Conservation (phyloP, 1,140 invertebrate species). For the Brachionus rotundiformis region DNA sequence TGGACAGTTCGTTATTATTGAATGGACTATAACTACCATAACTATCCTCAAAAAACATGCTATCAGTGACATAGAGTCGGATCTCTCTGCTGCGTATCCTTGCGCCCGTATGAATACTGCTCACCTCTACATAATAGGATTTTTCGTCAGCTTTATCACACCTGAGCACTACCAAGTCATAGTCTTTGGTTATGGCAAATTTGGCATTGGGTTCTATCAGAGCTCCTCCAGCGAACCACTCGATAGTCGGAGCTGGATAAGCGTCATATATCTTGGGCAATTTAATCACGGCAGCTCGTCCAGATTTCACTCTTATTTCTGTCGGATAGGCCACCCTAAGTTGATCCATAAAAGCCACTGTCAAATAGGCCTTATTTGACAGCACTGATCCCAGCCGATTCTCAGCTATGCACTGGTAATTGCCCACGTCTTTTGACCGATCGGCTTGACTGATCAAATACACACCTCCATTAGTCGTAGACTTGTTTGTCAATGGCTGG, state of each 20-base stretch:
- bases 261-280: constrained; percentile 46
- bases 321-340: constrained; percentile 1
- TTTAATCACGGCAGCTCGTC: constrained; percentile 35
- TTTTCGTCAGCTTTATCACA: constrained; percentile 51
- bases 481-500: constrained; percentile 20
- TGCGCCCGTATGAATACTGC: constrained; percentile 43
- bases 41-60: neutral
- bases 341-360: constrained; percentile 48
- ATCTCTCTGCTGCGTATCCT: constrained; percentile 49
- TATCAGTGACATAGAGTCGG: constrained; percentile 38
- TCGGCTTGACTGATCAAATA: constrained; percentile 47
- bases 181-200: constrained; percentile 50
- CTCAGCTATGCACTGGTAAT: constrained; percentile 49
- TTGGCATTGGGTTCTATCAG: constrained; percentile 50
- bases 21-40: neutral
- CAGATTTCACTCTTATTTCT: constrained; percentile 36
- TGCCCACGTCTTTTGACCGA: constrained; percentile 17
- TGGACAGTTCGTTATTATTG: neutral
- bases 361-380: constrained; percentile 40
- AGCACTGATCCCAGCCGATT: constrained; percentile 37
- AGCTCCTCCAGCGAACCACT: constrained; percentile 49
- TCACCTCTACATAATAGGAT: constrained; percentile 48
- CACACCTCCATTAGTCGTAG: constrained; percentile 33
- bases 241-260: constrained; percentile 41
- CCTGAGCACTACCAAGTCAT: constrained; percentile 27